Percentiles rank a stretch among this genome's conserved stretches.
phyloP scores from a whole-genome alignment of 2,113 vertebrate species.

The Aptenodytes patagonicus region DNA sequence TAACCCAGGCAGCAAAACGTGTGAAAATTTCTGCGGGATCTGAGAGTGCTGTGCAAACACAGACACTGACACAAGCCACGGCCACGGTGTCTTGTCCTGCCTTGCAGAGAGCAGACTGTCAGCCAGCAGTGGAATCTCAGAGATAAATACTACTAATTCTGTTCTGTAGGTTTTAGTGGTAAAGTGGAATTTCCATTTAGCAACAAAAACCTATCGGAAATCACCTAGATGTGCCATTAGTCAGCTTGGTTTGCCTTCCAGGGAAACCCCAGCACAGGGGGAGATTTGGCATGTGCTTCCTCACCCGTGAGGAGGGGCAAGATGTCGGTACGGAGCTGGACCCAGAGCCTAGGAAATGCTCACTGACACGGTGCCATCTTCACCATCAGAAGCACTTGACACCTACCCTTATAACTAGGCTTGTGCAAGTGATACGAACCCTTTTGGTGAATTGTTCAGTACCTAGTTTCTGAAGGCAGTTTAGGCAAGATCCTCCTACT shows the following conservation, averaged over 20 bases:
- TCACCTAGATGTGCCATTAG: neutral
- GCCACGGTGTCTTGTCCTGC: neutral
- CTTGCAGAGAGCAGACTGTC: neutral
- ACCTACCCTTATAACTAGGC: neutral
- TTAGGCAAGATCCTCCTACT: neutral
- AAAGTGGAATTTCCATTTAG: neutral
- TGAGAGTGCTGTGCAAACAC: neutral
- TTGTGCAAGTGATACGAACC: too few species aligned
- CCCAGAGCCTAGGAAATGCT: neutral
- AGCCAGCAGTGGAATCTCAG: neutral
- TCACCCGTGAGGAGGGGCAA: neutral
- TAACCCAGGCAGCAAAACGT: neutral
- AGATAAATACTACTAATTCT: neutral
- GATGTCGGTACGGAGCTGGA: rapidly evolving
- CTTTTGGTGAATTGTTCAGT: neutral
- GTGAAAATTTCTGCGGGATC: neutral
- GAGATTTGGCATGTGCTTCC: neutral
- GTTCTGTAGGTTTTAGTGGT: neutral
- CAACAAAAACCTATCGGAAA: neutral
- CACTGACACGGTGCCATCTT: rapidly evolving
- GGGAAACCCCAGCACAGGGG: neutral
- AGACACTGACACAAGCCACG: neutral
- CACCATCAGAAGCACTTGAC: neutral
- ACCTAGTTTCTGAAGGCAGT: neutral
- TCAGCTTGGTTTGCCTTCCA: neutral